A percentile compares a stretch with the other conserved stretches of the same genome.
These are phyloP conservation scores for Falco biarmicus DNA, from an alignment of 2,797 vertebrate genomes.

Conservation along the genomic window DNA sequence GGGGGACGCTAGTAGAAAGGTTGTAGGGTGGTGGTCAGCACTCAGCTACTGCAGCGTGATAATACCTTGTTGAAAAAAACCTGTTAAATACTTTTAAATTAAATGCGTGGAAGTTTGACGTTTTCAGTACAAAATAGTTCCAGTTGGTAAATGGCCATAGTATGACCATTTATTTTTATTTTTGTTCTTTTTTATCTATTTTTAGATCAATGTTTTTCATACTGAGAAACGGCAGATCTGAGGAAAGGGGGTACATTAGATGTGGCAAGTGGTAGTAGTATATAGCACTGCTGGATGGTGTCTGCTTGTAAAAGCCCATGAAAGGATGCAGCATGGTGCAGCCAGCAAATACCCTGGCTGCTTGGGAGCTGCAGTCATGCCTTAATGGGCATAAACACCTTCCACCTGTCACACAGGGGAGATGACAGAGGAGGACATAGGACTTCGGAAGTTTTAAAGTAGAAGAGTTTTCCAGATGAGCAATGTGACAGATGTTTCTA, in stretches of 20 bases:
- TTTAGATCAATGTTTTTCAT: rapidly evolving
- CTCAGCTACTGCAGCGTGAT: not conserved
- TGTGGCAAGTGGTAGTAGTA: rapidly evolving
- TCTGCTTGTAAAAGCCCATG: not conserved
- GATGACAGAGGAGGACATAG: not conserved
- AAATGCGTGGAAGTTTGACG: not conserved
- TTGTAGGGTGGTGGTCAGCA: not conserved
- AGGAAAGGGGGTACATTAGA: not conserved
- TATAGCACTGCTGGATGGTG: not conserved
- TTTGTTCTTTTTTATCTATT: not conserved
- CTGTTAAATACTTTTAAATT: not conserved
- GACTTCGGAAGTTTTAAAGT: not conserved
- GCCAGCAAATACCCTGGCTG: not conserved
- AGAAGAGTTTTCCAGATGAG: not conserved
- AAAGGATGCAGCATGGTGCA: not conserved
- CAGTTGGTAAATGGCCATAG: not conserved
- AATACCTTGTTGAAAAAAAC: not conserved
- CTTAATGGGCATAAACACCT: not conserved
- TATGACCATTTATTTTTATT: not conserved
- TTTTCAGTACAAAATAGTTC: not conserved
- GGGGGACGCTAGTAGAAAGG: not conserved
- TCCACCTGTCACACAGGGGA: not conserved
- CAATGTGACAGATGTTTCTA: not conserved
- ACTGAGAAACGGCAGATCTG: not conserved
- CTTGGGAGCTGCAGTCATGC: not conserved